A percentile compares a stretch with the other conserved stretches of the same genome.
Evolutionary conservation across 2,113 vertebrate species (phyloP).

Genomic region (Engystomops pustulosus): DNA sequence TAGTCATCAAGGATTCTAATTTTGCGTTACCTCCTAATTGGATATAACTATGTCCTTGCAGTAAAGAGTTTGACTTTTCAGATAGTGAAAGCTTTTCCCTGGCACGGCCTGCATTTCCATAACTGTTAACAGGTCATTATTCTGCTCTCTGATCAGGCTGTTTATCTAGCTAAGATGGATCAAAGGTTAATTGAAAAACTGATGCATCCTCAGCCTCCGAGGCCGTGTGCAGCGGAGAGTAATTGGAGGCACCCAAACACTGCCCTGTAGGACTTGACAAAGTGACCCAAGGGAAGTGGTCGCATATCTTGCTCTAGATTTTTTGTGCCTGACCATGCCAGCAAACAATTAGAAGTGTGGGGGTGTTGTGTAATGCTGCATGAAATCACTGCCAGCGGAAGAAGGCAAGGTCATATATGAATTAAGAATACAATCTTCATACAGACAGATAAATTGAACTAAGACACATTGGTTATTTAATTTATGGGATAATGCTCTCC

Average conservation of each 20-base stretch:
- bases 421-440: neutral
- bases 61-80: conserved; percentile 33
- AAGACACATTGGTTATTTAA: neutral
- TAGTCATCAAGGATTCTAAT: conserved; percentile 25
- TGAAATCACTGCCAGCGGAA: conserved; percentile 6
- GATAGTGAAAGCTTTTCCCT: conserved; percentile 9
- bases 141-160: conserved; percentile 55
- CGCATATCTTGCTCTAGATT: neutral
- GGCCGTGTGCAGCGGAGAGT: conserved; percentile 36
- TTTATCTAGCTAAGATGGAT: conserved; percentile 49
- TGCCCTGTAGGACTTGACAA: conserved; percentile 31
- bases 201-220: conserved; percentile 37
- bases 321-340: conserved; percentile 23
- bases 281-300: conserved; percentile 32
- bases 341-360: conserved; percentile 39
- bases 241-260: conserved; percentile 52
- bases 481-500: neutral
- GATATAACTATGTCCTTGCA: conserved; percentile 41
- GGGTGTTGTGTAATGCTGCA: neutral
- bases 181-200: conserved; percentile 58
- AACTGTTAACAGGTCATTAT: conserved; percentile 50
- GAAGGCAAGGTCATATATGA: neutral
- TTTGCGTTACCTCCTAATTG: conserved; percentile 41
- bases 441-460: neutral
- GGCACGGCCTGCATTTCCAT: conserved; percentile 39